Evolutionary conservation across 2,797 vertebrate species (phyloP), one percentile per base, ranked within the genome.

Genomic region (Macroramphosus scolopax): DNA sequence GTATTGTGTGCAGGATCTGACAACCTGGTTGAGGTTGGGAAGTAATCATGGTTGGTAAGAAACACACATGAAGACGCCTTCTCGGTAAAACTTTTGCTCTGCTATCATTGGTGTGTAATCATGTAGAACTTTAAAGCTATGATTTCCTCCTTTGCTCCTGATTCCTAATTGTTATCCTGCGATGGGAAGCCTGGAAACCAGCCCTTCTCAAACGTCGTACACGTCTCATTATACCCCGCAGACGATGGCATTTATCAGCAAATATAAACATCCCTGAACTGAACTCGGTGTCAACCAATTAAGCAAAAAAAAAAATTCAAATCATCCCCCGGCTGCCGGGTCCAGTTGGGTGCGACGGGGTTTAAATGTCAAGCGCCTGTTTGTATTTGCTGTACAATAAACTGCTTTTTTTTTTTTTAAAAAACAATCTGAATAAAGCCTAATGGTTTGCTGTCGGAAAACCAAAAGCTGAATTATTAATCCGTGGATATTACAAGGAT

Each of bases 301-400:
- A 85, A 71, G 68, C 52, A 54, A 49, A 61, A 74, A 69, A 72
- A 81, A n/a, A n/a, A n/a, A n/a, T 76, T 78, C 58, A 75, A 78
- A 81, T 72, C 17, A 65, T 64, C 47, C 63, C 43, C 48, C 17
- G 34, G 15, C 72, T 50, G 49, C 54, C 42, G 47, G 73, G 66
- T 78, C 66, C 48, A 22, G 51, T 40, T 15, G 39, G 66, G 59
- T 24, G 43, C 71, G 40, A 16, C 36, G 62, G 75, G 51, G 52
- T 76, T 72, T 80, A 85, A 85, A 85, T 85, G 80, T 82, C 83
- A 87, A 57, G 64, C 55, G 46, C 50, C 52, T 74, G 70, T 72
- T 81, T 69, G 60, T 75, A 17, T 74, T 75, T 35, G 33, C 59
- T 28, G 36, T 55, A 24, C 65, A 75, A 75, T 39, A 28, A 60